Conservation (phyloP, 1,140 invertebrate species). For the Drosophila quadrilineata region DNA sequence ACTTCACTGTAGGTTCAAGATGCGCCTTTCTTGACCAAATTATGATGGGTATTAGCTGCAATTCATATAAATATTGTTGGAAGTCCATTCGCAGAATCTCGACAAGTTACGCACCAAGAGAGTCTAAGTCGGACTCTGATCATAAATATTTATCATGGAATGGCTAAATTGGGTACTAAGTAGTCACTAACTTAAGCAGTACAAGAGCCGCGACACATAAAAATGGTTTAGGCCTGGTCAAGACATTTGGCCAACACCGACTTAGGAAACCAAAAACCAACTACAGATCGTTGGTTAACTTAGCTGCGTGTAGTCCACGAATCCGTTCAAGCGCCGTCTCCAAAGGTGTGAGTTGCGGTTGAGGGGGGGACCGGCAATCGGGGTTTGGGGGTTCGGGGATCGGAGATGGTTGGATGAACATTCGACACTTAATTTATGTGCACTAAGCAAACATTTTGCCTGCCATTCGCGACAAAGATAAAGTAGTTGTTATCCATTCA, state of each 20-base stretch:
- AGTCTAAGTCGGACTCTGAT: slow-evolving; percentile 44
- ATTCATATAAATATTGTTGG: too few relatives aligned
- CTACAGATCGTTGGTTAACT: slow-evolving; percentile 62
- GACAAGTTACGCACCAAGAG: slow-evolving; percentile 4
- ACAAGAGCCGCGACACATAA: slow-evolving; percentile 33
- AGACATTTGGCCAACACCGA: slow-evolving; percentile 34
- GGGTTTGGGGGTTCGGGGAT: neutral
- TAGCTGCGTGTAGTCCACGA: neutral
- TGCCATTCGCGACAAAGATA: slow-evolving; percentile 72
- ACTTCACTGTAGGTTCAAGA: too few relatives aligned
- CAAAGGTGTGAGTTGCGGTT: slow-evolving; percentile 47
- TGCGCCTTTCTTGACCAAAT: too few relatives aligned
- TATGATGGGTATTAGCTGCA: too few relatives aligned
- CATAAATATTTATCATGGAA: slow-evolving; percentile 72
- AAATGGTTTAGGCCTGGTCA: slow-evolving; percentile 49
- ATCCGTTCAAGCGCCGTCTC: slow-evolving; percentile 51
- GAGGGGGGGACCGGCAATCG: neutral
- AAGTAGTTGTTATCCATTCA: slow-evolving; percentile 48
- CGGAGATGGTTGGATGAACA: slow-evolving; percentile 1
- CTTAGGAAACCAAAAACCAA: slow-evolving; percentile 40
- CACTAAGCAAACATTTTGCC: slow-evolving; percentile 63
- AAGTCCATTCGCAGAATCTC: slow-evolving; percentile 50
- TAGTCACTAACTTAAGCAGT: slow-evolving; percentile 68
- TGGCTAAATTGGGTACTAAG: slow-evolving; percentile 71
- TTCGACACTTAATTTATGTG: slow-evolving; percentile 64